phyloP scores from a whole-genome alignment of 2,113 vertebrate species.

The Hemiprocne comata region DNA sequence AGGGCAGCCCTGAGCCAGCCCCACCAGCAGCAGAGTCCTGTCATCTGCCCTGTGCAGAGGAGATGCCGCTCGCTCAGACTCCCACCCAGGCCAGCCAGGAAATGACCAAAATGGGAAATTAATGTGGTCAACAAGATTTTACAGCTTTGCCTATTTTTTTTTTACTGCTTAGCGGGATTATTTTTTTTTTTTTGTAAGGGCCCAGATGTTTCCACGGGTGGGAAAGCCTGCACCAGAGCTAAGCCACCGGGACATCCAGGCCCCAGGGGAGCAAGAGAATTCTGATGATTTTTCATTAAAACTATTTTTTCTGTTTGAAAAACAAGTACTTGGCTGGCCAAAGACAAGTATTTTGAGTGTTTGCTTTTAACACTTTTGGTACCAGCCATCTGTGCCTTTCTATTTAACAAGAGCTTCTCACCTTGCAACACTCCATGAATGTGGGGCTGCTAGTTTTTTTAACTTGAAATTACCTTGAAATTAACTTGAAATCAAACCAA shows the following conservation, averaged over 20 bases:
- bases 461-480: too few species aligned
- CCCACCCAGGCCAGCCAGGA: not conserved
- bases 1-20: not conserved
- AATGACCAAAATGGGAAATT: slow-evolving; percentile 11
- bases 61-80: not conserved
- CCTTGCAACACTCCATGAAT: not conserved
- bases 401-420: not conserved
- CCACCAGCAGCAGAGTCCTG: not conserved
- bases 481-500: not conserved
- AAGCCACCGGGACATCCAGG: not conserved
- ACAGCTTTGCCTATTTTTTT: not conserved
- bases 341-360: not conserved
- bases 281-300: slow-evolving; percentile 26
- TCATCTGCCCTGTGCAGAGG: not conserved
- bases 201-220: not conserved
- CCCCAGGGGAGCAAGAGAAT: not conserved
- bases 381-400: not conserved
- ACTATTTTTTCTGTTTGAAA: not conserved
- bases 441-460: not conserved
- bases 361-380: not conserved
- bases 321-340: not conserved
- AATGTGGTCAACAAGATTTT: not conserved
- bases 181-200: not conserved
- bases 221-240: not conserved
- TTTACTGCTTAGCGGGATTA: not conserved